A percentile compares a stretch with the other conserved stretches of the same genome.
These are phyloP conservation scores for Scotopteryx bipunctaria DNA, from an alignment of 2,888 invertebrate species.

Conservation along the genomic window DNA sequence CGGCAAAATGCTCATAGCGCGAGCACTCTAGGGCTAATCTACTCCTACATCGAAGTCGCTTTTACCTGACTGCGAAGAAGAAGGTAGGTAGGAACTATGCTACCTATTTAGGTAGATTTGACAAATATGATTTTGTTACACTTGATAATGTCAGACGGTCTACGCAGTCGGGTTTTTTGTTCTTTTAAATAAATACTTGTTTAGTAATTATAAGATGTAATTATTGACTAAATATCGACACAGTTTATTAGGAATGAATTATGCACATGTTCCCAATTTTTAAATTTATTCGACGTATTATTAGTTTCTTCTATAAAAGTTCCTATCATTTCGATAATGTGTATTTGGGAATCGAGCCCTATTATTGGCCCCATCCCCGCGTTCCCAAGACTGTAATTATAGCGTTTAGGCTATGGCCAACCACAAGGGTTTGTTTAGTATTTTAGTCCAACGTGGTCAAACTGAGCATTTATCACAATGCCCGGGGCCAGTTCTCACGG, in stretches of 20 bases:
- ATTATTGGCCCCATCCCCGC: slow-evolving; percentile 49
- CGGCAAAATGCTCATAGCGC: too few species aligned
- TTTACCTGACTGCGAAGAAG: too few species aligned
- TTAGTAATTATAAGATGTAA: too few species aligned
- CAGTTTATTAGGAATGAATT: slow-evolving; percentile 40
- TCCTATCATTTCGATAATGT: slow-evolving; percentile 63
- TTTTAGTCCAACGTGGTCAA: slow-evolving; percentile 77
- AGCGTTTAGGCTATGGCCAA: slow-evolving; percentile 54
- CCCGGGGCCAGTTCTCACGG: slow-evolving; percentile 76
- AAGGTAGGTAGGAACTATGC: too few species aligned
- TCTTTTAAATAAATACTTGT: too few species aligned
- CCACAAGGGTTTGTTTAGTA: slow-evolving; percentile 62
- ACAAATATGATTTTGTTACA: too few species aligned
- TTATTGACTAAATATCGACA: slow-evolving; percentile 5
- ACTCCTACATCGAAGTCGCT: too few species aligned
- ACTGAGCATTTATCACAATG: slow-evolving; percentile 76
- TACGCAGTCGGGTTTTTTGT: too few species aligned
- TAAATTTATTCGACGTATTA: slow-evolving; percentile 51
- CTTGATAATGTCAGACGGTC: too few species aligned
- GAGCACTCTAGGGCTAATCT: too few species aligned
- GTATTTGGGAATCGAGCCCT: slow-evolving; percentile 42
- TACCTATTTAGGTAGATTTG: too few species aligned
- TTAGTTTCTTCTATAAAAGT: slow-evolving; percentile 55
- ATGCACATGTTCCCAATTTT: slow-evolving; percentile 45
- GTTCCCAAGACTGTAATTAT: slow-evolving; percentile 70